phyloP scores from a whole-genome alignment of 2,113 vertebrate species.

The Rhynchomys soricoides region DNA sequence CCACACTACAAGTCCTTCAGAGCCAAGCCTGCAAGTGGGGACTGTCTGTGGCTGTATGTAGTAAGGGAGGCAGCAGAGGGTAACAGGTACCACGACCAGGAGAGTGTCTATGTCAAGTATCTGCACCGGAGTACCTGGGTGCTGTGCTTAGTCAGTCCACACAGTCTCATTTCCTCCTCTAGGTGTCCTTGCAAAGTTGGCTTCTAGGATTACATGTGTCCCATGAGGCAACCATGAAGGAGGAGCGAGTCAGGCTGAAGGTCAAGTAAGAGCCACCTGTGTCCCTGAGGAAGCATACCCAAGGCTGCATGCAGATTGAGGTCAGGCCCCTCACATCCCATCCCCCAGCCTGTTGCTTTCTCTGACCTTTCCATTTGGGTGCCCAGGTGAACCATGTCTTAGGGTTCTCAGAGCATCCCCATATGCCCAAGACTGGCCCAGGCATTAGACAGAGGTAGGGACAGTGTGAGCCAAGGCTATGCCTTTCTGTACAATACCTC shows the following conservation, averaged over 20 bases:
- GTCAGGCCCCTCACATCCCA: accelerated
- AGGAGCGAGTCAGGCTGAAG: background rate
- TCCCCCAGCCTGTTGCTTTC: background rate
- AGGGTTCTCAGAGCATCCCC: background rate
- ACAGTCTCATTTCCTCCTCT: accelerated
- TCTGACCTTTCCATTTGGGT: background rate
- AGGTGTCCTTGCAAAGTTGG: background rate
- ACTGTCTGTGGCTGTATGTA: accelerated
- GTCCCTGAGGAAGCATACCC: background rate
- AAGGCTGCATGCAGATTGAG: too few species aligned
- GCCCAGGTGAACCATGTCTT: background rate
- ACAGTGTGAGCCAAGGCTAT: background rate
- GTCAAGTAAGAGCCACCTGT: background rate
- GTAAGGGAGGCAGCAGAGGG: accelerated
- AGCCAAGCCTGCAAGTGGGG: background rate
- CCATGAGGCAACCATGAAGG: background rate
- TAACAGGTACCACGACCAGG: accelerated
- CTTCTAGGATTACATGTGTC: background rate
- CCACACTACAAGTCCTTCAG: background rate
- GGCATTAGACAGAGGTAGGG: background rate
- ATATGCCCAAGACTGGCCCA: background rate
- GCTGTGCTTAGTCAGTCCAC: accelerated
- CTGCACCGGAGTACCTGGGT: too few species aligned
- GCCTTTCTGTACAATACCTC: background rate
- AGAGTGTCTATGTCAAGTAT: accelerated